A percentile compares a stretch with the other conserved stretches of the same genome.
phyloP scores from a whole-genome alignment of 2,113 vertebrate genomes.

The Colius striatus region DNA sequence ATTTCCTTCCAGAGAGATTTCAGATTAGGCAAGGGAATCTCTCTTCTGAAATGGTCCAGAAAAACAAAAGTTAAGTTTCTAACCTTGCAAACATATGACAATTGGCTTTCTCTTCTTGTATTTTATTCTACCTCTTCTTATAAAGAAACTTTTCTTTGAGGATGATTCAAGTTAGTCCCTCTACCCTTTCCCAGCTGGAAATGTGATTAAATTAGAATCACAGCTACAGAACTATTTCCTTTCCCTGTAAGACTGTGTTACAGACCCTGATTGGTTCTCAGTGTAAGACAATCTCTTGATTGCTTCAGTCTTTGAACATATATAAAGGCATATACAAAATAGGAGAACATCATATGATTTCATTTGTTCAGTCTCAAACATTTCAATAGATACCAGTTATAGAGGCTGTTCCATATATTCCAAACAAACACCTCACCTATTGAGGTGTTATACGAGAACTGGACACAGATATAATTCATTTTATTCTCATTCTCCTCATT shows the following conservation, averaged over 20 bases:
- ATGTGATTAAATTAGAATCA: slow-evolving; percentile 24
- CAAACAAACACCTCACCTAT: background rate
- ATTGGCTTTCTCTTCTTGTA: background rate
- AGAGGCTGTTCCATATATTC: background rate
- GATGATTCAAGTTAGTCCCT: background rate
- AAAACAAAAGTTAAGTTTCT: background rate
- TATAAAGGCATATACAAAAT: background rate
- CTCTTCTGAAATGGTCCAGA: background rate
- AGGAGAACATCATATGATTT: background rate
- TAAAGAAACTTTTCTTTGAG: background rate
- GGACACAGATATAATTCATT: background rate
- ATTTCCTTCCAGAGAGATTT: background rate
- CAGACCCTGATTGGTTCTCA: background rate
- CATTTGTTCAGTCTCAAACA: background rate
- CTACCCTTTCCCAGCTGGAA: background rate
- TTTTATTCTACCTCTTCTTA: background rate
- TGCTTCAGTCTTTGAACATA: background rate
- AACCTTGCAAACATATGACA: background rate
- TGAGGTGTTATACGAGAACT: background rate
- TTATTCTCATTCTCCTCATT: background rate
- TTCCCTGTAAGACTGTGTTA: background rate
- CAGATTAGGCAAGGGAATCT: background rate
- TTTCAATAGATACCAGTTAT: background rate
- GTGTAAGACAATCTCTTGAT: background rate
- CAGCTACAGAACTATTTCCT: background rate